Conservation (phyloP, 2,113 vertebrate species). For the Sardina pilchardus region DNA sequence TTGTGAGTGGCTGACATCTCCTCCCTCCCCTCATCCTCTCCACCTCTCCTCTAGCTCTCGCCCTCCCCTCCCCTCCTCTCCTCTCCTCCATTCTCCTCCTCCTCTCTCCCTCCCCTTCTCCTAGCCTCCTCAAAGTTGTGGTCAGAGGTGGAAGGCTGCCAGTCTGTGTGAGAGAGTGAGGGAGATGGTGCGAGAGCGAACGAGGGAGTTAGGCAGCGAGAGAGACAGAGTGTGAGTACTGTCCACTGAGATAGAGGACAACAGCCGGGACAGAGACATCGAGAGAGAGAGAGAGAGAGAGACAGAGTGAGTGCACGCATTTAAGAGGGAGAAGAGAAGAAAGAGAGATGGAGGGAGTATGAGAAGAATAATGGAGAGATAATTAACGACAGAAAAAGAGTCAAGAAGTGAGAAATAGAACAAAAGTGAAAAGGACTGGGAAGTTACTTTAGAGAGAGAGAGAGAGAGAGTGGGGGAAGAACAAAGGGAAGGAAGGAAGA, state of each 20-base stretch:
- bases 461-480: background rate
- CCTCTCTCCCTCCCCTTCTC: background rate
- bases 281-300: background rate
- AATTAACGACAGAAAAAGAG: background rate
- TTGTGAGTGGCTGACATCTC: slow-evolving; percentile 22
- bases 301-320: too few relatives aligned
- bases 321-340: background rate
- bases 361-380: background rate
- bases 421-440: background rate
- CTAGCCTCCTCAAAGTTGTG: slow-evolving; percentile 39
- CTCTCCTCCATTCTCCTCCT: background rate
- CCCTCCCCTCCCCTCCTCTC: background rate
- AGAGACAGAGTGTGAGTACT: background rate
- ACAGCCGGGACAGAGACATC: background rate
- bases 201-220: background rate
- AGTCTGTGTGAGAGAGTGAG: slow-evolving; percentile 6
- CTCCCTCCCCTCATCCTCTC: slow-evolving; percentile 13
- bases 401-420: background rate
- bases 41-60: background rate
- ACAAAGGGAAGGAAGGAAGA: background rate
- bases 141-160: slow-evolving; percentile 17
- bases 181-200: background rate
- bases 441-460: background rate
- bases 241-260: background rate
- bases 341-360: background rate